Base-by-base conservation (phyloP, 2,797 vertebrate species). In the Argentina silus region DNA sequence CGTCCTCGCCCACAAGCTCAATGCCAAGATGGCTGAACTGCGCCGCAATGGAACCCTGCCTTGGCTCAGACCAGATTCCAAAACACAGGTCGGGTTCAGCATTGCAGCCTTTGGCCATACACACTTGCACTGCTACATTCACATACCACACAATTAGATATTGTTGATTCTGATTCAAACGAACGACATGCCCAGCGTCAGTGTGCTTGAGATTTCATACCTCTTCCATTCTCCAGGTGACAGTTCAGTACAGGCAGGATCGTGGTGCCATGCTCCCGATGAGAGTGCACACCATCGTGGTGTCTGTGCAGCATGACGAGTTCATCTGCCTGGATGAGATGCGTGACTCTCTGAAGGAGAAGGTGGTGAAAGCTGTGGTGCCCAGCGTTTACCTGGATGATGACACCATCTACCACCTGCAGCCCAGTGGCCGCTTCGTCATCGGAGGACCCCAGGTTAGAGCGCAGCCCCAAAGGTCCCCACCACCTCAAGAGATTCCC, bases 221-320 rank as follows among this genome's bases (percentile, higher is more conserved):
- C 59, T 11, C 59, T 23, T 5, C 27, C 59, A 19, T 61, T 23
- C 21, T 1, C n/a, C n/a, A 99, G 97, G 97, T 98, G 86, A 99
- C 97, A 0, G 96, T 99, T 77, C 95, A 97, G 92, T 99, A 99
- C 83, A 92, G 93, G 80, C 96, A 96, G 92, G 96, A 98, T 78
- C 94, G 96, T 1, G 97, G 97, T 0, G 95, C 96, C 0, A 95
- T 97, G 86, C 89, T 97, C 75, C 97, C 97, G 0, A 83, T 98
- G 84, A 94, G 96, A 0, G 96, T 98, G 70, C 97, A 99, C 90
- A 98, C 97, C 0, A 91, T 98, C 1, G 97, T 98, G 53, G 94
- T 99, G 75, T 98, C 96, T 0, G 97, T 99, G 81, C 97, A 99
- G 87, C 97, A 98, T 0, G 95, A 98, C 1, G 96, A 99, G 76